Percentiles rank a stretch among this genome's conserved stretches.
Evolutionary conservation across 2,113 vertebrate species (phyloP).

Genomic region (Dipodomys stephensi): DNA sequence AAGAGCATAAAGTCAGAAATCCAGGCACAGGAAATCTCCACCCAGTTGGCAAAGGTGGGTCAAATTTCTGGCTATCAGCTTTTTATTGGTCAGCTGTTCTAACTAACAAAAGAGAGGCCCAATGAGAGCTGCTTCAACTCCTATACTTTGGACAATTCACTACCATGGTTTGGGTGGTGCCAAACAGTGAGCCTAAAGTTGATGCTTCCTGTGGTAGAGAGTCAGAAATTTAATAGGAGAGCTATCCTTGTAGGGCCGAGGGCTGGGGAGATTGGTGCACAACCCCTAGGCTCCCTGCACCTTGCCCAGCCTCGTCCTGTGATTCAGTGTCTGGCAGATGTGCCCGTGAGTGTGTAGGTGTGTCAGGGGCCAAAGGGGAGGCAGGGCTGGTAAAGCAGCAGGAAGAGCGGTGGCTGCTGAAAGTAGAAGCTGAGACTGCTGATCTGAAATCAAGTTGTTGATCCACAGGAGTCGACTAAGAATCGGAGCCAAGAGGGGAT

Average conservation of each 20-base stretch:
- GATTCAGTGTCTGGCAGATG: background rate
- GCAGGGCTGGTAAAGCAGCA: accelerated
- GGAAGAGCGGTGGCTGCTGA: background rate
- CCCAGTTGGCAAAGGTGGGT: background rate
- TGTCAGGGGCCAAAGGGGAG: background rate
- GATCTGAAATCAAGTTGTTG: background rate
- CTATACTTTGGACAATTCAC: background rate
- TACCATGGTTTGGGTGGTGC: accelerated
- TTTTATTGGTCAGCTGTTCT: background rate
- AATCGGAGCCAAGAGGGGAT: background rate
- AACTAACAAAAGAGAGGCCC: background rate
- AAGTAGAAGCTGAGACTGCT: background rate
- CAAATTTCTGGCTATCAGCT: background rate
- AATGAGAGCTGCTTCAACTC: background rate
- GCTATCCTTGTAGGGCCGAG: background rate
- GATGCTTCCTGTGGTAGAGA: background rate
- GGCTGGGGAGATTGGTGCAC: background rate
- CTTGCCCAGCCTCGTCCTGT: background rate
- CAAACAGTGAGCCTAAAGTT: background rate
- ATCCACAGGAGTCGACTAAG: background rate
- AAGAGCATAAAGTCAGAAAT: background rate
- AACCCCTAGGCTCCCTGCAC: background rate
- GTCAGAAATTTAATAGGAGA: background rate
- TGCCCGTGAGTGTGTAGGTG: accelerated
- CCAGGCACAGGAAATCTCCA: accelerated